Evolutionary conservation across 2,888 invertebrate genomes (phyloP).

Genomic region (Dicranocentrus wangi): DNA sequence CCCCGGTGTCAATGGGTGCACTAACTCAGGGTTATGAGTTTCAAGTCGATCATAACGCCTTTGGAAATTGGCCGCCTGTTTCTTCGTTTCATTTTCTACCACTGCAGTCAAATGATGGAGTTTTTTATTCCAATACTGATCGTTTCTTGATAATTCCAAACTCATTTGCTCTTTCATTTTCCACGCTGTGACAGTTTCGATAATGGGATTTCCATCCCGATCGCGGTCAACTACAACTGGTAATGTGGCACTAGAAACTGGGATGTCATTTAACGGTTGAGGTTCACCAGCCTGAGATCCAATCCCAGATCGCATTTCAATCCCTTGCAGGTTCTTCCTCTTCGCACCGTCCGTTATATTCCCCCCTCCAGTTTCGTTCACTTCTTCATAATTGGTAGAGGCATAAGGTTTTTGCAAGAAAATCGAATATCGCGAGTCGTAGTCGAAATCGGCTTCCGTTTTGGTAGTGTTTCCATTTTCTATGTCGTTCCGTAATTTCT

Average conservation of each 20-base stretch:
- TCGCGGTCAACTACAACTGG: slow-evolving; percentile 37
- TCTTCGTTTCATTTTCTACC: slow-evolving; percentile 25
- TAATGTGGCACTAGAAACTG: slow-evolving; percentile 22
- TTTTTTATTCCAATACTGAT: slow-evolving; percentile 23
- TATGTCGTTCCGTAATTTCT: background rate
- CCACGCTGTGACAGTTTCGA: slow-evolving; percentile 38
- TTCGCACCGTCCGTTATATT: background rate
- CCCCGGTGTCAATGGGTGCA: background rate
- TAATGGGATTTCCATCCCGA: background rate
- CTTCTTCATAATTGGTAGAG: slow-evolving; percentile 4
- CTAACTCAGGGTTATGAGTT: background rate
- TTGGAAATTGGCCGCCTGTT: slow-evolving; percentile 1
- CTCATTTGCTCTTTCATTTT: slow-evolving; percentile 11
- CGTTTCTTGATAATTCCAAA: slow-evolving; percentile 1
- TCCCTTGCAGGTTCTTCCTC: background rate
- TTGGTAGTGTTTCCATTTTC: background rate
- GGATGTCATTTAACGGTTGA: background rate
- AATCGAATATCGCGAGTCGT: background rate
- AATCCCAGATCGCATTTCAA: slow-evolving; percentile 3
- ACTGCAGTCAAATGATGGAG: slow-evolving; percentile 8
- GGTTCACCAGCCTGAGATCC: background rate
- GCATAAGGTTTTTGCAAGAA: background rate
- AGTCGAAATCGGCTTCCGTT: background rate
- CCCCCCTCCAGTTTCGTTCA: background rate
- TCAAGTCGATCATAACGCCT: background rate